These are phyloP conservation scores for Pomatostomus ruficeps DNA, from an alignment of 2,113 vertebrate species.

Conservation along the genomic window DNA sequence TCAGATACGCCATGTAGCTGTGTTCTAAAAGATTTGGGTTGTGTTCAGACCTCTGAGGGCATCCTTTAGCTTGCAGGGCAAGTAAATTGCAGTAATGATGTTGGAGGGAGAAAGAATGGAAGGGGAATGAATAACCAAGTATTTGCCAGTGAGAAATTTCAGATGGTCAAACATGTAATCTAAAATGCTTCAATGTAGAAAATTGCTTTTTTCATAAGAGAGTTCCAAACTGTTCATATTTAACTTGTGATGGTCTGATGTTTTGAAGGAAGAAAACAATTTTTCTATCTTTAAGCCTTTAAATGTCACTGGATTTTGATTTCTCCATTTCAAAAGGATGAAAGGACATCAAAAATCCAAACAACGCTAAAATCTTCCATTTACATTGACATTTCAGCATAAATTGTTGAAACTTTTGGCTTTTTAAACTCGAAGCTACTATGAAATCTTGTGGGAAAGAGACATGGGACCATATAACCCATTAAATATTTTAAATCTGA, in stretches of 20 bases:
- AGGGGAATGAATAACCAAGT: not conserved
- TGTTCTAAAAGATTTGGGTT: not conserved
- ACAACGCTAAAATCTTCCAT: not conserved
- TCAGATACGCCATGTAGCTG: not conserved
- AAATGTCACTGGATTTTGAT: conserved; percentile 1
- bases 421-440: not conserved
- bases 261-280: not conserved
- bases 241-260: not conserved
- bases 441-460: not conserved
- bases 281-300: not conserved
- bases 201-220: not conserved
- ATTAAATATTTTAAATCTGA: not conserved
- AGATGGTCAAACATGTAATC: not conserved
- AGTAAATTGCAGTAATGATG: not conserved
- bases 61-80: not conserved
- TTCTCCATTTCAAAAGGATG: not conserved
- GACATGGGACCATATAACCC: not conserved
- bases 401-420: not conserved
- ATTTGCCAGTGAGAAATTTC: not conserved
- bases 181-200: not conserved
- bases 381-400: not conserved
- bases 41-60: not conserved
- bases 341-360: not conserved
- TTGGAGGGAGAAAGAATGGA: not conserved
- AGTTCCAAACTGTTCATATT: not conserved